Evolutionary conservation across 37 sponge, comb jelly and placozoan genomes (phyloP), one percentile per base, ranked within the genome.

Genomic region (Lycopodina hypogea): DNA sequence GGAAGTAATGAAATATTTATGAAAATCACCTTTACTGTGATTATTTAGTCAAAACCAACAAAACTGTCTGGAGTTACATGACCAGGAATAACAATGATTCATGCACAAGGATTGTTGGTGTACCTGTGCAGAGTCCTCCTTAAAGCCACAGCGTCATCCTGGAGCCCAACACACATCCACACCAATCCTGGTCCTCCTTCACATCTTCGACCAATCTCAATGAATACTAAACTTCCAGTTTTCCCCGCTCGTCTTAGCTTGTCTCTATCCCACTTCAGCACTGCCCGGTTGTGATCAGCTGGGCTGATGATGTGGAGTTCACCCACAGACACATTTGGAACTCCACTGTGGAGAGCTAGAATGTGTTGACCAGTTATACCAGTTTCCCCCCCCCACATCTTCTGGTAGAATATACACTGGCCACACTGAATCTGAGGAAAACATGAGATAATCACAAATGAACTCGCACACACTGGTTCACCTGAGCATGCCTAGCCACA

Each of bases 181-280:
- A 90, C 72, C 7, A 90, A 69, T 0, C 90, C 90, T 1, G 90
- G 86, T 0, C 90, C 90, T 40, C 81, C 81, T 2, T 37, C 1
- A 59, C 90, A 90, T 45, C 90, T 36, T 15, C 90, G 82, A 7
- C 90, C 90, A 30, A 85, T 85, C 73, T 90, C 90, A 14, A 90
- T 72, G 41, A 90, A 90, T 15, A 90, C 90, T 19, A 90, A 62
- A 57, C 81, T 69, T 1, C 90, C 90, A 1, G 81, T 85, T 61
- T 85, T 85, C 9, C 90, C 90, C 48, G 82, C 77, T 53, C 90
- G 64, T 36, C 90, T 41, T 74, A 90, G 42, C 82, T 90, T 90
- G 75, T 90, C 85, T 7, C 90, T 38, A 42, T 90, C 90, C 90
- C 90, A 90, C 2, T 74, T 57, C 29, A 90, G 56, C 45, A 85